These are phyloP conservation scores for Erythrocercus mccallii DNA, from an alignment of 2,113 vertebrate species.

Conservation along the genomic window DNA sequence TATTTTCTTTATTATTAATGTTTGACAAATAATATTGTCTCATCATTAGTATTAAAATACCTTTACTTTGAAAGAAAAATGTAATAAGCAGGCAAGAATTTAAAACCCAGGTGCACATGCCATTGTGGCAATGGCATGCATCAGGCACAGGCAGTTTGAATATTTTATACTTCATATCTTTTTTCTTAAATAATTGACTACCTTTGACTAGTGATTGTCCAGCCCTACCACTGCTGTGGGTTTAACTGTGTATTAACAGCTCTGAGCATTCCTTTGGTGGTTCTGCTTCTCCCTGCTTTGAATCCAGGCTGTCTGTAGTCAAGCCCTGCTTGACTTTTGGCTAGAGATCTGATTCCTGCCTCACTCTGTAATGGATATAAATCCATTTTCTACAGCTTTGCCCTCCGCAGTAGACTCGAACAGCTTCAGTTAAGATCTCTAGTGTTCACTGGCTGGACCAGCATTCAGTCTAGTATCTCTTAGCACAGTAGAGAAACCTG, in stretches of 20 bases:
- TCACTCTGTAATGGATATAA: neutral
- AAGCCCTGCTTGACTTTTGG: neutral
- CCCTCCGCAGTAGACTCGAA: neutral
- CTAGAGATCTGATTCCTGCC: neutral
- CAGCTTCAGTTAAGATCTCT: neutral
- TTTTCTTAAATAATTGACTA: slow-evolving; percentile 59
- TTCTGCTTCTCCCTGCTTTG: neutral
- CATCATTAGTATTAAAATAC: neutral
- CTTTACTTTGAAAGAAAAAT: neutral
- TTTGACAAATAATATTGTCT: neutral
- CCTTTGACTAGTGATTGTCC: slow-evolving; percentile 32
- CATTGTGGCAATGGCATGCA: neutral
- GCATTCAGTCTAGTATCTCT: neutral
- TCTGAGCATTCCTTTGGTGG: neutral
- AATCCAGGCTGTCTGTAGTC: neutral
- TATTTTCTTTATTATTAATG: neutral
- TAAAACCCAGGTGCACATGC: neutral
- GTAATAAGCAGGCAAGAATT: neutral
- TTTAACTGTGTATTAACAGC: neutral
- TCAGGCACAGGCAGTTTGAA: slow-evolving; percentile 35
- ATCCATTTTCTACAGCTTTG: neutral
- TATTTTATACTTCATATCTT: slow-evolving; percentile 58
- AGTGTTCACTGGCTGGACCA: neutral
- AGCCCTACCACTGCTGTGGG: neutral
- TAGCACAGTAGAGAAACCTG: neutral